Base-by-base conservation (phyloP, 2,888 invertebrate genomes). In the Rhyacophila evoluta region DNA sequence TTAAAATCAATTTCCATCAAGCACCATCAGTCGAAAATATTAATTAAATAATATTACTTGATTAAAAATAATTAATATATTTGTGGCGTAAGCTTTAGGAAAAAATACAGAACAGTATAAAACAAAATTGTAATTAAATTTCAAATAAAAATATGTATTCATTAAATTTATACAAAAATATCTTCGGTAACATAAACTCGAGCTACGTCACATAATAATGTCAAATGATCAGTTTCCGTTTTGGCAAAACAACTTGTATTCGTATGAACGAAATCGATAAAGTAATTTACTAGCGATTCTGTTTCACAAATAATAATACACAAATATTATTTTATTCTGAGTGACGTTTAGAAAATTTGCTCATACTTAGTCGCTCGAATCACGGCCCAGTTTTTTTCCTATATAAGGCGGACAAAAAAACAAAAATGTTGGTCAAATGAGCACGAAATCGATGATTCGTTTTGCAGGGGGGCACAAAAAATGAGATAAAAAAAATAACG, bases 361-460 rank as follows among this genome's bases (percentile, higher is more conserved):
- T 8, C 55, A 55, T 2, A 2, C 19, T n/a, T 55, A 25, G 19
- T 55, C 12, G 12, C 55, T 25, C 55, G 19, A 55, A 25, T 25
- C 25, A 55, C 55, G 25, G 19, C 55, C 55, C 55, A 55, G 25
- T 19, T 55, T 41, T 55, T 25, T 33, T 33, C n/a, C n/a, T n/a
- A n/a, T n/a, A 15, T n/a, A n/a, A n/a, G n/a, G 19, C 15, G 19
- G 15, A 55, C 55, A 55, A 55, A 25, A 6, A 55, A 55, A 55
- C 15, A 55, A 19, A 55, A 55, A 55, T 55, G 55, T 55, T 55
- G 55, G 55, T 55, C 55, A 55, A 55, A 8, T 55, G 55, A 55
- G 55, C 55, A 55, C 55, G 55, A 25, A 55, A 55, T 55, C 55
- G 55, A 55, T 55, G 55, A 55, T 55, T 55, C 41, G 41, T 15